Percentiles rank a stretch among this genome's conserved stretches.
phyloP scores from a whole-genome alignment of 2,888 invertebrate genomes.

The Mongoloraphidia duomilia region DNA sequence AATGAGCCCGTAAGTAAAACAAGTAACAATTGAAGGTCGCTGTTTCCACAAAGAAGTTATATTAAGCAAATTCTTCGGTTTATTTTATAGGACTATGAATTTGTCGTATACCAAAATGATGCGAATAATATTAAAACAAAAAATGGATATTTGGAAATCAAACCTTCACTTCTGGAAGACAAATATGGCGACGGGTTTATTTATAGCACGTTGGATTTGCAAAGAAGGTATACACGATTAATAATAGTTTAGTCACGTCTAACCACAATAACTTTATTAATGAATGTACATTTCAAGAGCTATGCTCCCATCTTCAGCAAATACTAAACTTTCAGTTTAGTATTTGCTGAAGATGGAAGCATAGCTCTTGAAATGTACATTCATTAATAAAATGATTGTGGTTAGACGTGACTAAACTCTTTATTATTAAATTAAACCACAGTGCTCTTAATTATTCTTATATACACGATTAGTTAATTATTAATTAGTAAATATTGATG shows the following conservation, averaged over 20 bases:
- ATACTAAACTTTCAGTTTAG: no score
- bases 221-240: background rate
- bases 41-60: background rate
- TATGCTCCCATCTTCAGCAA: no score
- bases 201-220: conserved; percentile 16
- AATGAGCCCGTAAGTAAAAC: conserved; percentile 40
- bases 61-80: background rate
- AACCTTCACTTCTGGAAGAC: conserved; percentile 36
- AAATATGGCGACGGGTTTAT: conserved; percentile 33
- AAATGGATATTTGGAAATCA: conserved; percentile 39
- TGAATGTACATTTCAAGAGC: no score
- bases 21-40: background rate
- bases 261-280: no score
- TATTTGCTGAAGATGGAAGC: no score
- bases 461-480: background rate
- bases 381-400: no score
- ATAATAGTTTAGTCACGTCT: no score
- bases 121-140: conserved; percentile 34
- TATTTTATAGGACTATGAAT: conserved; percentile 41
- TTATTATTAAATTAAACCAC: no score
- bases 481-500: background rate
- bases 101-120: conserved; percentile 44
- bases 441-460: no score
- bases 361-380: no score
- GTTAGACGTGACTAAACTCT: no score